Evolutionary conservation across 2,888 invertebrate genomes (phyloP).

Genomic region (Heteromyza rotundicornis): DNA sequence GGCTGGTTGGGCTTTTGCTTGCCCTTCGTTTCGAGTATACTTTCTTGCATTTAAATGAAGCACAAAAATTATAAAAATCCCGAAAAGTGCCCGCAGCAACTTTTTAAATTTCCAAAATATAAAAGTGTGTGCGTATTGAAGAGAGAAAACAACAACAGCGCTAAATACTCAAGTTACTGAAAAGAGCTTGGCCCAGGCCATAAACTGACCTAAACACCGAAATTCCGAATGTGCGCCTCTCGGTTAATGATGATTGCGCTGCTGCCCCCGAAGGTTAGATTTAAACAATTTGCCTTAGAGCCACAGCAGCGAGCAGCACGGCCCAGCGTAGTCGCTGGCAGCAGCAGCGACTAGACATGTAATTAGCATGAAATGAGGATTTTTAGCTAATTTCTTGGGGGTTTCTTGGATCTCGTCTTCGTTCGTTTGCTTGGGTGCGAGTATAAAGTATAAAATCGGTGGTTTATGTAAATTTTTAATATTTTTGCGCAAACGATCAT

Average conservation of each 20-base stretch:
- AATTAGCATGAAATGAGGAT: conserved; percentile 57
- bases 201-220: no score
- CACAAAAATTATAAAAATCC: no score
- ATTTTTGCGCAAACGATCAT: conserved; percentile 17
- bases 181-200: no score
- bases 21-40: no score
- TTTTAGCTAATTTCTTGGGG: conserved; percentile 39
- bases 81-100: no score
- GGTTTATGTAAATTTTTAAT: conserved; percentile 11
- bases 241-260: conserved; percentile 49
- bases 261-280: conserved; percentile 53
- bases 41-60: no score
- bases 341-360: conserved; percentile 44
- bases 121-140: no score
- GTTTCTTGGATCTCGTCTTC: background rate
- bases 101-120: no score
- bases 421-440: background rate
- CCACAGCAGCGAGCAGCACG: conserved; percentile 6
- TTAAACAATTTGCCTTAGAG: conserved; percentile 46
- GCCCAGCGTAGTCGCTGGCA: background rate
- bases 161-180: no score
- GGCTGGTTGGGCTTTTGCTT: no score
- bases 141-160: no score
- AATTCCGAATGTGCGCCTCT: background rate
- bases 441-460: background rate